Evolutionary conservation across 2,797 vertebrate species (phyloP).

Genomic region (Lemur catta): DNA sequence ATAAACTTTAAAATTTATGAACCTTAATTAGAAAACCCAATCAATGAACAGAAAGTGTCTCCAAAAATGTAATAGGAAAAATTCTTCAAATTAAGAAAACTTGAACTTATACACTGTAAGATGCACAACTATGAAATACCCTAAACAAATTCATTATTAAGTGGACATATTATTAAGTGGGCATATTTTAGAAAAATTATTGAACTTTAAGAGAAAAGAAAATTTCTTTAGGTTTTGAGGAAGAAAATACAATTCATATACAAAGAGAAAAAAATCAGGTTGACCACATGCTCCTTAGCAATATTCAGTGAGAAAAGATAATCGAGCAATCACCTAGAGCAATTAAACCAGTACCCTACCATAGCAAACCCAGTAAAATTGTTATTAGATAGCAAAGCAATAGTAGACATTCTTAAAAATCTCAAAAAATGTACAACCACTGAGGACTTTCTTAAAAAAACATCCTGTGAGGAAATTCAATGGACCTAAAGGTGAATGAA

Average conservation of each 20-base stretch:
- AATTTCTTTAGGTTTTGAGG: background rate
- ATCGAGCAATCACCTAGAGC: background rate
- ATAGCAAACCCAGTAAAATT: background rate
- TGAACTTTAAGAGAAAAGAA: background rate
- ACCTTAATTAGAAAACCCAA: background rate
- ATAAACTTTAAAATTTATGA: background rate
- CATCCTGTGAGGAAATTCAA: background rate
- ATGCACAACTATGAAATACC: background rate
- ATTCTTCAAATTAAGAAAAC: background rate
- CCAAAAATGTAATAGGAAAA: background rate
- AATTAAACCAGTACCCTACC: background rate
- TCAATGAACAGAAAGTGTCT: background rate
- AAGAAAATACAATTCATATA: background rate
- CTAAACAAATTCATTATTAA: background rate
- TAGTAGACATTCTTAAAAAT: background rate
- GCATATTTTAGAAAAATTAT: background rate
- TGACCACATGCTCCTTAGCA: background rate
- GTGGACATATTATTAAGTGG: background rate
- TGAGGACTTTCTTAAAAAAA: background rate
- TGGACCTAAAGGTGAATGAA: background rate
- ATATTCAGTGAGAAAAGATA: background rate
- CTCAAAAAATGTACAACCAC: background rate
- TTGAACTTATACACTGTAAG: background rate
- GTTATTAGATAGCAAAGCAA: background rate
- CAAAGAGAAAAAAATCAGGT: background rate